Evolutionary conservation across 2,797 vertebrate genomes (phyloP).

Genomic region (Pipistrellus pipistrellus): DNA sequence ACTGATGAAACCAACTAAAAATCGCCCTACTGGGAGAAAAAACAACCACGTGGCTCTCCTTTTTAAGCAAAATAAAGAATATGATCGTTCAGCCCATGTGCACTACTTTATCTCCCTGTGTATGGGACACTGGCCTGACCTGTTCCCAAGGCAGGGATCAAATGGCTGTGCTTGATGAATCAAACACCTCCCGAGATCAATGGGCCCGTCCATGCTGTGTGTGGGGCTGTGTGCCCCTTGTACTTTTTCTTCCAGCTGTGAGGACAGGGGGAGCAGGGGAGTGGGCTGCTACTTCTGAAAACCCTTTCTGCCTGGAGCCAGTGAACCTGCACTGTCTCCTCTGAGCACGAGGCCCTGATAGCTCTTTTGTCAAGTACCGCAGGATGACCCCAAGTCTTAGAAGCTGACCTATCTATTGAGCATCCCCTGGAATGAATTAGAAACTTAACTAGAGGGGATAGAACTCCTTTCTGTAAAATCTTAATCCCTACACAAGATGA

Average conservation of each 20-base stretch:
- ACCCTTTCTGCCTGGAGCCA: background rate
- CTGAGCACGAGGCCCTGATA: constrained; percentile 58
- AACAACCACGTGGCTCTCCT: background rate
- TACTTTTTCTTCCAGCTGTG: constrained; percentile 21
- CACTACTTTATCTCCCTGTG: background rate
- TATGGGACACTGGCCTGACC: background rate
- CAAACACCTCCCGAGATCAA: constrained; percentile 35
- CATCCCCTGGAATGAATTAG: constrained; percentile 37
- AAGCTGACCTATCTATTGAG: constrained; percentile 49
- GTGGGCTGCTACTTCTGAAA: constrained; percentile 56
- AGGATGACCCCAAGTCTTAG: constrained; percentile 1
- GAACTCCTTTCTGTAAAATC: constrained; percentile 65
- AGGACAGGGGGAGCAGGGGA: background rate
- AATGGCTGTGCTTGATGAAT: constrained; percentile 7
- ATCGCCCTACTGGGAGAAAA: constrained; percentile 37
- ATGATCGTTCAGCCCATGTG: background rate
- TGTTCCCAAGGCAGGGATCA: constrained; percentile 35
- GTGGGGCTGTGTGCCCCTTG: background rate
- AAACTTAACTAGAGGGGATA: background rate
- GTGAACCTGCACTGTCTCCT: constrained; percentile 22
- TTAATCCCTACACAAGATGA: background rate
- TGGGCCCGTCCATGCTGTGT: background rate
- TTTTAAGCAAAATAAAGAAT: background rate
- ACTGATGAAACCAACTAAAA: constrained; percentile 9
- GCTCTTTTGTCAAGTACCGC: constrained; percentile 60